These are phyloP conservation scores for Megamerina dolium DNA, from an alignment of 2,888 invertebrate species.

Conservation along the genomic window DNA sequence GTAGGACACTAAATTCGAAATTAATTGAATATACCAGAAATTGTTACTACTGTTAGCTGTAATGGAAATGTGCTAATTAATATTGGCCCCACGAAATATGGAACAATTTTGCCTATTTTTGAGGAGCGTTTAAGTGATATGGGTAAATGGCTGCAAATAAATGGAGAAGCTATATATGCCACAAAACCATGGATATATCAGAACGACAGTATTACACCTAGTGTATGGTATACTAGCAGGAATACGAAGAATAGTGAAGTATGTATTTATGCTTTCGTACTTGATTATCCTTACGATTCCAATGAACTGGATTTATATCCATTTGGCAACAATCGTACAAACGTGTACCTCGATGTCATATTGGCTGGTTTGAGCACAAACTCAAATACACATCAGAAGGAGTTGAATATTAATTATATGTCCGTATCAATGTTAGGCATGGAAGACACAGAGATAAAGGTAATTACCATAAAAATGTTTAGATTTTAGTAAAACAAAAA, in stretches of 20 bases:
- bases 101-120: slow-evolving; percentile 77
- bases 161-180: slow-evolving; percentile 81
- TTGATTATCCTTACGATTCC: slow-evolving; percentile 63
- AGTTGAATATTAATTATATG: slow-evolving; percentile 20
- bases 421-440: slow-evolving; percentile 54
- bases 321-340: slow-evolving; percentile 30
- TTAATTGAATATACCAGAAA: slow-evolving; percentile 39
- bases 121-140: slow-evolving; percentile 74
- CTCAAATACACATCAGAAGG: slow-evolving; percentile 11
- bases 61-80: slow-evolving; percentile 66
- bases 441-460: slow-evolving; percentile 30
- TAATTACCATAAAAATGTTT: slow-evolving; percentile 12
- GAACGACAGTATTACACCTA: slow-evolving; percentile 67
- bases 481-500: too few relatives aligned
- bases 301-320: slow-evolving; percentile 52
- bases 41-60: slow-evolving; percentile 76
- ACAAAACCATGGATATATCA: slow-evolving; percentile 73
- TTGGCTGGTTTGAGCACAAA: slow-evolving; percentile 31
- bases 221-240: slow-evolving; percentile 68
- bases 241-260: slow-evolving; percentile 21
- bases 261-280: slow-evolving; percentile 61
- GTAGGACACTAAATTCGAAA: not conserved
- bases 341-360: slow-evolving; percentile 19
- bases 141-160: slow-evolving; percentile 74
- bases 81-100: slow-evolving; percentile 84